Evolutionary conservation across 2,797 vertebrate species (phyloP).

Genomic region (Centropyge bicolor): DNA sequence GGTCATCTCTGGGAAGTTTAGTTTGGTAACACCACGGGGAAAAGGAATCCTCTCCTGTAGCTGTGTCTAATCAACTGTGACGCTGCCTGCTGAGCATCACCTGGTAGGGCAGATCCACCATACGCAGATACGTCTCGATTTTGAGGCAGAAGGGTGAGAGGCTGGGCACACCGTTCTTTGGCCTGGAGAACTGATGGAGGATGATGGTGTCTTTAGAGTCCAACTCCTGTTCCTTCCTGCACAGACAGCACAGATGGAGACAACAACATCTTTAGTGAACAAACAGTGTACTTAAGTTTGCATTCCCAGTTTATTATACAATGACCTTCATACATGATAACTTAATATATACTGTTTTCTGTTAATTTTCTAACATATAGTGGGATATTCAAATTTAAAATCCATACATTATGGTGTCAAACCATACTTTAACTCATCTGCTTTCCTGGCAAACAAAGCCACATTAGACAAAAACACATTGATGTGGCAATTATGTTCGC

Average conservation of each 20-base stretch:
- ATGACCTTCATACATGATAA: neutral
- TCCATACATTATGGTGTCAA: neutral
- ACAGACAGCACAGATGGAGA: conserved; percentile 19
- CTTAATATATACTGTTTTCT: neutral
- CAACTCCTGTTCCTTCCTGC: conserved; percentile 95
- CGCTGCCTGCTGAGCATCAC: conserved; percentile 74
- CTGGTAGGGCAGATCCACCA: conserved; percentile 98
- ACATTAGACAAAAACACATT: neutral
- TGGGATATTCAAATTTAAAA: neutral
- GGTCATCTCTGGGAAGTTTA: neutral
- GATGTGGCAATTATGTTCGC: neutral
- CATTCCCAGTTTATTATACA: neutral
- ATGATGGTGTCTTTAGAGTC: conserved; percentile 99
- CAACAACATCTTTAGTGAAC: neutral
- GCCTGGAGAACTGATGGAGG: conserved; percentile 98
- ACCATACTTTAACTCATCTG: neutral
- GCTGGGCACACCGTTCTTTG: conserved; percentile 94
- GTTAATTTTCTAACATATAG: neutral
- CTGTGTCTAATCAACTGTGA: neutral
- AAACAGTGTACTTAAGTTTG: neutral
- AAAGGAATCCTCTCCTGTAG: neutral
- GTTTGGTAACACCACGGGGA: neutral
- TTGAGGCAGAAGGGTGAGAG: conserved; percentile 98
- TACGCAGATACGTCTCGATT: conserved; percentile 97
- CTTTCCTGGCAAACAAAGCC: too few species aligned